These are phyloP conservation scores for Myopa testacea DNA, from an alignment of 2,888 invertebrate species.

Conservation along the genomic window DNA sequence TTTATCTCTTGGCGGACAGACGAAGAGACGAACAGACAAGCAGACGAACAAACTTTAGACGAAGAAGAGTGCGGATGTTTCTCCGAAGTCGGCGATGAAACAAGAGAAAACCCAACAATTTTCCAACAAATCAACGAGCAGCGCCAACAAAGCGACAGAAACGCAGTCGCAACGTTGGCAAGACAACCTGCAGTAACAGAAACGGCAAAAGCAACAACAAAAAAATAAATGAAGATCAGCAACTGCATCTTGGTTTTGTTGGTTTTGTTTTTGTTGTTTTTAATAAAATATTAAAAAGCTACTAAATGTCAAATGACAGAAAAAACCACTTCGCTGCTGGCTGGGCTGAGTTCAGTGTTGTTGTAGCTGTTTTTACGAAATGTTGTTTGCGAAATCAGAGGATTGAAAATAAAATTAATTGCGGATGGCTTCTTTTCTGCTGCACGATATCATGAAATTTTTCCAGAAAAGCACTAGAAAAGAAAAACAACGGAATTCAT, in stretches of 20 bases:
- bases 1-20: neutral
- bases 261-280: neutral
- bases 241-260: neutral
- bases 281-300: neutral
- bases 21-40: neutral
- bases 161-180: neutral
- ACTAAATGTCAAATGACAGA: constrained; percentile 20
- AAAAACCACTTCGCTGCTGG: neutral
- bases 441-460: constrained; percentile 9
- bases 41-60: neutral
- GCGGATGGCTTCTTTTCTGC: neutral
- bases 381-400: constrained; percentile 9
- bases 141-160: constrained; percentile 2
- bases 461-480: neutral
- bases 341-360: neutral
- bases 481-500: neutral
- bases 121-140: constrained; percentile 9
- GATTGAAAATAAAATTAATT: neutral
- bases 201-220: neutral
- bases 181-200: neutral
- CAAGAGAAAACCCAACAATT: neutral
- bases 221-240: neutral
- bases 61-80: neutral
- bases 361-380: neutral
- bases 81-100: neutral